Base-by-base conservation (phyloP, 2,113 vertebrate genomes). In the Oryzias curvinotus region DNA sequence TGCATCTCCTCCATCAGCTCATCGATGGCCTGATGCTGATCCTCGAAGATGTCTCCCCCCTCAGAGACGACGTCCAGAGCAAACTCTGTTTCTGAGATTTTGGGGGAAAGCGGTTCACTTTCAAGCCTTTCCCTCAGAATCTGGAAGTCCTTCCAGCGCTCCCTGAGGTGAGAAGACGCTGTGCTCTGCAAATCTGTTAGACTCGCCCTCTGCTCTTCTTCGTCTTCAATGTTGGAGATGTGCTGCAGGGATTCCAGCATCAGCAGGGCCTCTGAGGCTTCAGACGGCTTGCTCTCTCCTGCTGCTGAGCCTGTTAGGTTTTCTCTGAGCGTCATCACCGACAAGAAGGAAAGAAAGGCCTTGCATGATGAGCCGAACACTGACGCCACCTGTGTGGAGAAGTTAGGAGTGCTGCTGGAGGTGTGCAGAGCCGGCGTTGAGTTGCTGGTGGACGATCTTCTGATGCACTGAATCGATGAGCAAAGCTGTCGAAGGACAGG, bases 331-430 rank as follows among this genome's bases (percentile, higher is more conserved):
- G 92, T 92, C 83, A 95, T 85, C 49, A 94, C 80, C 19, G 96
- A 91, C 21, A 98, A 81, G 91, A 96, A 98, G 1, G 95, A 94
- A 49, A 97, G 46, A 48, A 97, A 86, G 4, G 93, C 79, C 77
- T 90, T 93, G 19, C 92, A 92, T 1, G 94, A 91, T 8, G 92
- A 90, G 64, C 87, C 86, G 50, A 91, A 85, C 52, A 88, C 69
- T 48, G 84, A 80, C 52, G 86, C 76, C 58, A 92, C 87, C 78
- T 91, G 84, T 47, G 87, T 89, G 23, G 89, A 65, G 77, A 92
- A 80, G 67, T 93, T 88, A 1, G 90, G 83, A 84, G 93, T 84
- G 65, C 89, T 91, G 42, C 54, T 89, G 26, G 90, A 73, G 73
- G 92, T 92, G 55, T 90, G 91, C 58, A 87, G 72, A 47, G 71